Conservation (phyloP, 2,888 invertebrate genomes). For the Sinodicranocentrus sp. region DNA sequence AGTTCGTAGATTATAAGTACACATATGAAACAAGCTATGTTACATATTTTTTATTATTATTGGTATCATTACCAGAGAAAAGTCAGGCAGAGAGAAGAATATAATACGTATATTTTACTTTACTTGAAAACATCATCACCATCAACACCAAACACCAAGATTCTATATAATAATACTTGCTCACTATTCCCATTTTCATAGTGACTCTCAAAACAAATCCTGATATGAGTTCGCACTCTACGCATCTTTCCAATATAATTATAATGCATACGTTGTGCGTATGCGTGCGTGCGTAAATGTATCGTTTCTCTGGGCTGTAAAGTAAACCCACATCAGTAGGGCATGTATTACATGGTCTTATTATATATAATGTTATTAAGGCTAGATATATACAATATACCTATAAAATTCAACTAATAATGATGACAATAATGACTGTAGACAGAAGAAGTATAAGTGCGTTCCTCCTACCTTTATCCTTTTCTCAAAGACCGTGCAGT, state of each 20-base stretch:
- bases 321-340: too few relatives aligned
- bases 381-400: too few relatives aligned
- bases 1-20: conserved; percentile 1
- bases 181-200: conserved; percentile 13
- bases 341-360: too few relatives aligned
- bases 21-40: conserved; percentile 16
- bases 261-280: too few relatives aligned
- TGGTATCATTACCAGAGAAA: conserved; percentile 29
- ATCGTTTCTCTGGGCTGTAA: background rate
- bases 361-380: too few relatives aligned
- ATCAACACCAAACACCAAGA: conserved; percentile 15
- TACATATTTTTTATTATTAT: conserved; percentile 41
- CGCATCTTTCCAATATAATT: too few relatives aligned
- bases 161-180: background rate
- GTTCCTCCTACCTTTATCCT: too few relatives aligned
- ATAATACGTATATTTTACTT: conserved; percentile 7
- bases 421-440: too few relatives aligned
- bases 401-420: too few relatives aligned
- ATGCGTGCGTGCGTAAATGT: background rate
- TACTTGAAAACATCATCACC: conserved; percentile 44
- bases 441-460: too few relatives aligned
- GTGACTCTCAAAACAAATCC: background rate
- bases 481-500: too few relatives aligned
- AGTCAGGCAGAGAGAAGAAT: conserved; percentile 27
- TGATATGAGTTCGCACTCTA: too few relatives aligned